A percentile compares a stretch with the other conserved stretches of the same genome.
Conservation (phyloP, 2,113 vertebrate species). For the Heterotis niloticus region DNA sequence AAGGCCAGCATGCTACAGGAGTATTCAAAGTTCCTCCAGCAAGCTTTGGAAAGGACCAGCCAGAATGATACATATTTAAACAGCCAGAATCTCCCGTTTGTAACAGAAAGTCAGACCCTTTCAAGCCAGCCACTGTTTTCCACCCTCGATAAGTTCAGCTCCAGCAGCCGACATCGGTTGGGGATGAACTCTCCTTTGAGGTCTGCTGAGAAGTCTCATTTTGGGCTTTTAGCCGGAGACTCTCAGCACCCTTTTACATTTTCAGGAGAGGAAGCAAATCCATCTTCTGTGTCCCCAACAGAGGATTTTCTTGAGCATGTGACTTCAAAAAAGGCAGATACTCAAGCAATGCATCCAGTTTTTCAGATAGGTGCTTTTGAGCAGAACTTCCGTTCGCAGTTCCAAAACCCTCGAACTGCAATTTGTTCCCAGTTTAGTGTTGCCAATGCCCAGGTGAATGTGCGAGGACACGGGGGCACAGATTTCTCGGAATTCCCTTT, state of each 20-base stretch:
- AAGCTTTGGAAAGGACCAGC: slow-evolving; percentile 97
- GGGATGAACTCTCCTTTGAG: slow-evolving; percentile 90
- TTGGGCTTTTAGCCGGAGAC: slow-evolving; percentile 91
- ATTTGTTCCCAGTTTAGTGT: slow-evolving; percentile 87
- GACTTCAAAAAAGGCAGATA: slow-evolving; percentile 89
- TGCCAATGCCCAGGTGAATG: slow-evolving; percentile 92
- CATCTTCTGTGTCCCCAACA: slow-evolving; percentile 82
- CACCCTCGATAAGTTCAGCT: slow-evolving; percentile 84
- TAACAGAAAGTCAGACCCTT: slow-evolving; percentile 72
- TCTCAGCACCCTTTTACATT: slow-evolving; percentile 95
- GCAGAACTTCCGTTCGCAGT: slow-evolving; percentile 91
- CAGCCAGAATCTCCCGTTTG: slow-evolving; percentile 91
- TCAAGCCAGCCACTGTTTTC: slow-evolving; percentile 80
- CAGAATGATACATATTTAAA: slow-evolving; percentile 99
- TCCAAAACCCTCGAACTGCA: slow-evolving; percentile 81
- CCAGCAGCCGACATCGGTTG: slow-evolving; percentile 87
- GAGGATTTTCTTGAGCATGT: slow-evolving; percentile 97
- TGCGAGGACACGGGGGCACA: slow-evolving; percentile 83
- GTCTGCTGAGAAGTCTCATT: slow-evolving; percentile 92
- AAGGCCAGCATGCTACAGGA: slow-evolving; percentile 97
- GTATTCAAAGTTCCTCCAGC: slow-evolving; percentile 96
- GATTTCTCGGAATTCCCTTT: slow-evolving; percentile 95
- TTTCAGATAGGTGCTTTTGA: slow-evolving; percentile 95
- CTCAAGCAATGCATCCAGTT: slow-evolving; percentile 72
- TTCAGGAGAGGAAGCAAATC: slow-evolving; percentile 90